Base-by-base conservation (phyloP, 2,797 vertebrate species). In the Gadopsis bispinosus region DNA sequence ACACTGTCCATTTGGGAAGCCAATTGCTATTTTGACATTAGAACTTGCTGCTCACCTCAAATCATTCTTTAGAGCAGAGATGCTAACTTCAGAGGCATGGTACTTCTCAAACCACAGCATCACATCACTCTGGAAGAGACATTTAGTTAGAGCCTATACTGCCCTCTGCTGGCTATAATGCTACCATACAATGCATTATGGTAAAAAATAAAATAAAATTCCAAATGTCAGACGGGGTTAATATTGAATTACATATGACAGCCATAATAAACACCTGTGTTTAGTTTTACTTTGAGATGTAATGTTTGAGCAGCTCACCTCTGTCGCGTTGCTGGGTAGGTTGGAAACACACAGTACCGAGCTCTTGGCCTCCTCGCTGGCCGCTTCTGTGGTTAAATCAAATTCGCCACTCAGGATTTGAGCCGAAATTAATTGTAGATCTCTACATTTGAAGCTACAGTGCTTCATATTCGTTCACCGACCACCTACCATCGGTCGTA, bases 51-150 rank as follows among this genome's bases (percentile, higher is more conserved):
- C 59, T 93, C 82, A 94, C 93, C 86, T 91, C 19, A 73, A 3
- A 37, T 68, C 59, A 1, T 81, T 80, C 14, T 66, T 81, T 48
- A 85, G 69, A 56, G 62, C 75, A 48, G 72, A 83, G 43, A 93
- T 51, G 51, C 53, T 77, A 26, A 92, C 91, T 47, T 90, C 87
- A 45, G 66, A 86, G 2, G 69, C 62, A 1, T 69, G 55, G 79
- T 92, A 89, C 35, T 88, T 92, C 77, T 92, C 81, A 91, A 93
- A 93, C 78, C 81, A 79, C 39, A 70, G 59, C 80, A 76, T 75
- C 59, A 91, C 50, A 0, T 93, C 91, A 3, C 58, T 29, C 93
- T 94, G 79, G 6, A 2, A 37, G 29, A 77, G 41, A 58, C 61
- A 70, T 65, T 22, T 1, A 69, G 39, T 80, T 45, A 16, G 45